Conservation (phyloP, 2,113 vertebrate genomes). For the Bufo gargarizans region DNA sequence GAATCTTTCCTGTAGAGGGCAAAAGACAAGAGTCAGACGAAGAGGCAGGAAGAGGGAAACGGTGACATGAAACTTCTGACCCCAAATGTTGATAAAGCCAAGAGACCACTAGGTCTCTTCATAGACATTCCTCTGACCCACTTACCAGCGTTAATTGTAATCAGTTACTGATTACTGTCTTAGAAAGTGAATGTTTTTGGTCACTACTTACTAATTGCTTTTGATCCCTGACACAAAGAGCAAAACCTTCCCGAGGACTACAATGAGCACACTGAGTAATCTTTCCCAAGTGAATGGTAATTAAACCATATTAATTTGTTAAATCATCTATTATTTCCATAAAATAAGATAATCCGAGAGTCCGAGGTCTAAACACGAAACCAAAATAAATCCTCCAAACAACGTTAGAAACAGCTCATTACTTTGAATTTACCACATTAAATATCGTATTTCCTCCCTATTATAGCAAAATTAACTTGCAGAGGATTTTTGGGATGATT, state of each 20-base stretch:
- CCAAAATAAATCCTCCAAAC: neutral
- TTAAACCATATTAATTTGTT: neutral
- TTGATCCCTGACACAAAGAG: constrained; percentile 29
- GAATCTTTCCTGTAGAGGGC: neutral
- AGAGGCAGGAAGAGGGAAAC: constrained; percentile 1
- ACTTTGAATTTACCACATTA: no score
- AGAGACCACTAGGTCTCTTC: neutral
- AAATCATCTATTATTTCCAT: neutral
- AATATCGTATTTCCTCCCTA: no score
- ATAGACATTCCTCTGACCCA: constrained; percentile 43
- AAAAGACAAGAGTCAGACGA: neutral
- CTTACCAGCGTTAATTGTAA: constrained; percentile 49
- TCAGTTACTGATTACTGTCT: constrained; percentile 52
- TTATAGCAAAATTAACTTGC: no score
- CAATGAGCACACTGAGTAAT: neutral
- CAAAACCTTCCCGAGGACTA: neutral
- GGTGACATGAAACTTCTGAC: constrained; percentile 11
- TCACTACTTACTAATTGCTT: constrained; percentile 47
- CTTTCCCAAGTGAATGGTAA: neutral
- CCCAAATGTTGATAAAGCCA: constrained; percentile 3
- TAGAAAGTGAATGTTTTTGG: constrained; percentile 49
- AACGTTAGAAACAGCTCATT: no score
- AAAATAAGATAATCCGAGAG: neutral
- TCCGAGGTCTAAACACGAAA: neutral
- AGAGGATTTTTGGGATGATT: no score